Percentiles rank a stretch among this genome's conserved stretches.
Evolutionary conservation across 2,888 invertebrate species (phyloP).

Genomic region (Octodonta nipae): DNA sequence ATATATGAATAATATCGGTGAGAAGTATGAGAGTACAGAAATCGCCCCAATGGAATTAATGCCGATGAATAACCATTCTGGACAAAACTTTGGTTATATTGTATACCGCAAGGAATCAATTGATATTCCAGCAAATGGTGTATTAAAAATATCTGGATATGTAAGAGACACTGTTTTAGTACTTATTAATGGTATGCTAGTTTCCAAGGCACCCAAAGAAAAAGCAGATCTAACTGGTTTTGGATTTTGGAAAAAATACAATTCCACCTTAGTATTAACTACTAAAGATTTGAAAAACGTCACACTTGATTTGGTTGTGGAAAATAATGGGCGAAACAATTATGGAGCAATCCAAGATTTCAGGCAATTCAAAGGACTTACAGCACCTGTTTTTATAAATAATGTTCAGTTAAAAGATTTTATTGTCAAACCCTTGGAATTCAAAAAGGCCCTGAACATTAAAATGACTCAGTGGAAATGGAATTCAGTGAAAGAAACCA

Average conservation of each 20-base stretch:
- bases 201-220: conserved; percentile 12
- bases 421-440: conserved; percentile 37
- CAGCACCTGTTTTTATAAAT: conserved; percentile 31
- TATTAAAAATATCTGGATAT: conserved; percentile 29
- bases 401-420: conserved; percentile 28
- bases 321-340: conserved; percentile 75
- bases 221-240: conserved; percentile 8
- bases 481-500: conserved; percentile 8
- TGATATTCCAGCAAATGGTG: conserved; percentile 20
- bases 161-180: conserved; percentile 40
- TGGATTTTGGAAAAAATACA: conserved; percentile 16
- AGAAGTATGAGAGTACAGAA: conserved; percentile 5
- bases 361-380: conserved; percentile 28
- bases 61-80: conserved; percentile 31
- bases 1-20: conserved; percentile 2
- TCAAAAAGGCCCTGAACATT: conserved; percentile 30
- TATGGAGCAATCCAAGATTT: conserved; percentile 34
- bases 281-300: conserved; percentile 17
- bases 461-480: conserved; percentile 25
- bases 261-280: conserved; percentile 21
- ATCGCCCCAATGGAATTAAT: conserved; percentile 26
- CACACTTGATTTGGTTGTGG: conserved; percentile 40
- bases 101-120: conserved; percentile 36
- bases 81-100: conserved; percentile 44
- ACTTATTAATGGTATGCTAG: conserved; percentile 33